phyloP scores from a whole-genome alignment of 2,888 invertebrate genomes.

The Brachyopa scutellaris region DNA sequence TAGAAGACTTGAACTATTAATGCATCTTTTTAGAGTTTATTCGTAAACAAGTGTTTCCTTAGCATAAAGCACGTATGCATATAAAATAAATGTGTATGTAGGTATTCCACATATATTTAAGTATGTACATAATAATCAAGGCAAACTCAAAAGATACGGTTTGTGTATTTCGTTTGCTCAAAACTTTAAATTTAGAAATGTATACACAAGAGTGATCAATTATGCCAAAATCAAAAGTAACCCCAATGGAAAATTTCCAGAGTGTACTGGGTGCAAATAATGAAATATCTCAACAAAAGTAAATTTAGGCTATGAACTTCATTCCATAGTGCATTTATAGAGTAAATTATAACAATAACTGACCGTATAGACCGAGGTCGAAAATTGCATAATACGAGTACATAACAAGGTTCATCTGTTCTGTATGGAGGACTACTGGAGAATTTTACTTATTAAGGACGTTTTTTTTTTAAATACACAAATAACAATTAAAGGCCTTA shows the following conservation, averaged over 20 bases:
- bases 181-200: too few relatives aligned
- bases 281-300: neutral
- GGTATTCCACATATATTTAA: too few relatives aligned
- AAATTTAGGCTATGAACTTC: neutral
- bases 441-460: neutral
- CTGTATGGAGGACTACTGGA: slow-evolving; percentile 13
- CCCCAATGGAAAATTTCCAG: slow-evolving; percentile 49
- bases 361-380: slow-evolving; percentile 45
- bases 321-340: neutral
- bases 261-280: neutral
- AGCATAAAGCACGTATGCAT: too few relatives aligned
- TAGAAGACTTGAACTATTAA: neutral
- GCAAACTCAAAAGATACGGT: too few relatives aligned
- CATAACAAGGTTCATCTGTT: slow-evolving; percentile 1
- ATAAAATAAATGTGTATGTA: too few relatives aligned
- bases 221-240: too few relatives aligned
- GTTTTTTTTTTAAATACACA: neutral
- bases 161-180: too few relatives aligned
- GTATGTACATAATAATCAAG: too few relatives aligned
- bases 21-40: too few relatives aligned
- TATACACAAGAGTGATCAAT: too few relatives aligned
- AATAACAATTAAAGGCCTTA: slow-evolving; percentile 12
- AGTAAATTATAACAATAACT: slow-evolving; percentile 34
- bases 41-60: neutral
- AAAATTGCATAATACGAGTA: slow-evolving; percentile 63